Percentiles rank a stretch among this genome's conserved stretches.
These are phyloP conservation scores for Potamarius usumacintae DNA, from an alignment of 2,113 vertebrate genomes.

Conservation along the genomic window DNA sequence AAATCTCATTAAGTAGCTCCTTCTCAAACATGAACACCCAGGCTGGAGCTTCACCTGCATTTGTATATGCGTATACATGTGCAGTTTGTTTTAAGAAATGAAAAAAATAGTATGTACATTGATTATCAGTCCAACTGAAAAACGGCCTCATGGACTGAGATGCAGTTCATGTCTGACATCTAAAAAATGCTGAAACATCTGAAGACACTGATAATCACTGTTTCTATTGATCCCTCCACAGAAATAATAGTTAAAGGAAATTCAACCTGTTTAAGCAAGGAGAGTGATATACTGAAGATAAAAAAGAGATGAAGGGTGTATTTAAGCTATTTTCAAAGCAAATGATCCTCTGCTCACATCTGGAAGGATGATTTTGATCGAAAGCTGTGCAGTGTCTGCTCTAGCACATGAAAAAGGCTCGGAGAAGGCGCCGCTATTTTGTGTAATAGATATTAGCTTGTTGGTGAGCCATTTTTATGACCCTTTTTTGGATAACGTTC, in stretches of 20 bases:
- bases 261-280: slow-evolving; percentile 45
- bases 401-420: not conserved
- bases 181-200: slow-evolving; percentile 64
- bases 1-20: slow-evolving; percentile 70
- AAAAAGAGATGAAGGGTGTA: slow-evolving; percentile 71
- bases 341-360: slow-evolving; percentile 60
- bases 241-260: slow-evolving; percentile 61
- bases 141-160: slow-evolving; percentile 44
- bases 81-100: slow-evolving; percentile 42
- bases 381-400: slow-evolving; percentile 37
- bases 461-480: not conserved
- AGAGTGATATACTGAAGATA: slow-evolving; percentile 66
- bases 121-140: slow-evolving; percentile 56
- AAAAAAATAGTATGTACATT: slow-evolving; percentile 48
- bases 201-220: slow-evolving; percentile 63
- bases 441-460: not conserved
- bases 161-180: slow-evolving; percentile 55
- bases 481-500: not conserved
- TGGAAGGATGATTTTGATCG: slow-evolving; percentile 50
- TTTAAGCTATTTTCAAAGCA: slow-evolving; percentile 74
- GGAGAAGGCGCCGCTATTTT: not conserved
- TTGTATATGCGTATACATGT: not conserved
- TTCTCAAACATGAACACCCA: slow-evolving; percentile 51
- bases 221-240: slow-evolving; percentile 61
- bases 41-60: slow-evolving; percentile 31